Conservation (phyloP, 1,140 invertebrate genomes). For the Augochlora pura region DNA sequence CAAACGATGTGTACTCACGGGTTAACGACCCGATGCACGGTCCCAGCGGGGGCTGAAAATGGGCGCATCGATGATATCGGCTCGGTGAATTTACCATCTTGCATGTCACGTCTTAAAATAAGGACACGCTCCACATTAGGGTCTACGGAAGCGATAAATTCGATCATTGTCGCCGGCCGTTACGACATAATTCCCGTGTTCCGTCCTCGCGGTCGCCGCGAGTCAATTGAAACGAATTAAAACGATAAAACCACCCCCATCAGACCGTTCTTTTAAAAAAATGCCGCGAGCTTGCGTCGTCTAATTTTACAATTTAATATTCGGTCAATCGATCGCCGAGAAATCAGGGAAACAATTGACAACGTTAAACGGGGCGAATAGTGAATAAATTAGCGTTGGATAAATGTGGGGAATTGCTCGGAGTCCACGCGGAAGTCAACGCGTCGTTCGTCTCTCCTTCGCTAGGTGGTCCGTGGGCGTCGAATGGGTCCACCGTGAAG, state of each 20-base stretch:
- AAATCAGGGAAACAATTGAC: too few species aligned
- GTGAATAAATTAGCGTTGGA: too few species aligned
- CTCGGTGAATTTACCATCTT: constrained; percentile 32
- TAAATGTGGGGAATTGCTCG: background rate
- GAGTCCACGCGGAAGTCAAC: background rate
- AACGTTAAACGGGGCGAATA: too few species aligned
- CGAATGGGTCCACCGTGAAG: background rate
- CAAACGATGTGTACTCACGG: constrained; percentile 17
- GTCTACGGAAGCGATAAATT: background rate
- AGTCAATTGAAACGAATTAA: too few species aligned
- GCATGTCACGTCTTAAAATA: constrained; percentile 36
- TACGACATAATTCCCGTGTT: background rate
- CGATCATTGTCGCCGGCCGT: background rate
- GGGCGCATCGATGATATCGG: constrained; percentile 48
- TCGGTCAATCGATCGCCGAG: too few species aligned
- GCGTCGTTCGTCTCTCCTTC: too few species aligned
- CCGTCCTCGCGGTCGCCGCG: background rate
- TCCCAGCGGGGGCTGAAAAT: constrained; percentile 31
- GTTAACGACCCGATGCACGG: constrained; percentile 39
- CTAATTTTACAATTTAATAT: too few species aligned
- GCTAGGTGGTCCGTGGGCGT: background rate
- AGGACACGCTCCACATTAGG: constrained; percentile 6
- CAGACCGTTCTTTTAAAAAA: too few species aligned
- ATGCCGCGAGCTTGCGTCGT: too few species aligned
- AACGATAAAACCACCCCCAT: too few species aligned